Evolutionary conservation across 37 sponge, comb jelly and placozoan genomes (phyloP), one percentile per base, ranked within the genome.

Genomic region (Hormiphora californensis): DNA sequence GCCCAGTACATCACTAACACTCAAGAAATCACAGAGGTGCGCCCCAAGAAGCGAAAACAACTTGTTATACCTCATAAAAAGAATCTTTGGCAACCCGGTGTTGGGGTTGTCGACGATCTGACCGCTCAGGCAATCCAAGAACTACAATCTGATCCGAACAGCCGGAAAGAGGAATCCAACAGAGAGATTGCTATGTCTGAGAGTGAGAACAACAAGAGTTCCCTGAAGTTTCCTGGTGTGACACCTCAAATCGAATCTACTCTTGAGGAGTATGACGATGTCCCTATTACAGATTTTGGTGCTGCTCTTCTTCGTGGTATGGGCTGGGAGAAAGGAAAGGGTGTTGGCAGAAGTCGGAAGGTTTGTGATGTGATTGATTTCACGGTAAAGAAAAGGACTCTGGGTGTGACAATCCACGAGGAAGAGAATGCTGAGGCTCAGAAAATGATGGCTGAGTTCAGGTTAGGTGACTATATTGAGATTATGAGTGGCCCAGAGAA

Each of bases 281-380:
- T 95, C 88, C 95, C 95, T 19, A 87, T 98, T 12, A 89, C 69
- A 19, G 46, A 85, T 33, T 95, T 98, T 91, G 99, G 95, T 9
- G 85, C 65, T 43, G 99, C 99, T 12, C 51, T 93, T 87, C 55
- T 98, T 86, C 87, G 86, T 40, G 99, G 99, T 21, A 98, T 98
- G 99, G 99, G 99, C 0, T 98, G 99, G 99, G 89, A 89, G 85
- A 85, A 91, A 30, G 95, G 94, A 67, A 86, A 91, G 27, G 92
- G 91, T 17, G 90, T 98, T 85, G 99, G 95, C 23, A 88, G 85
- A 40, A 93, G 89, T 54, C 91, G 81, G 1, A 73, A 73, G 23
- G n/a, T 40, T 73, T 43, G 36, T 54, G 62, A 86, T 7, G 55
- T 40, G 1, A 40, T 73, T 40, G 81, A 73, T n/a, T 73, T 73